phyloP scores from a whole-genome alignment of 2,888 invertebrate species.

The Mythimna ferrago region DNA sequence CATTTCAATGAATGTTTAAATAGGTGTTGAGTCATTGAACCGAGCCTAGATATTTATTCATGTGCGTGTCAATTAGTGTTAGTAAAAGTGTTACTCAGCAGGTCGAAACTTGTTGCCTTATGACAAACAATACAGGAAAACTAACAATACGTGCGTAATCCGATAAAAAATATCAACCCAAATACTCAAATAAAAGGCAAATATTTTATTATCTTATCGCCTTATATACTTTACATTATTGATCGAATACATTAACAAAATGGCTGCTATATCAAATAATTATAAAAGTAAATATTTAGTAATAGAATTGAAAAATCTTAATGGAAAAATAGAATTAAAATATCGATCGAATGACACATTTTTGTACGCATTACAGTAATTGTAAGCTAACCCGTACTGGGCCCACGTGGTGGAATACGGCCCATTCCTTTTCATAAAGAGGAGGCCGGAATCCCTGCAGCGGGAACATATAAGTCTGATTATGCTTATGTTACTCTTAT shows the following conservation, averaged over 20 bases:
- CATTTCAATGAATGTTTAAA: background rate
- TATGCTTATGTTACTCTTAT: no score
- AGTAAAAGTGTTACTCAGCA: background rate
- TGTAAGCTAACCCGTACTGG: no score
- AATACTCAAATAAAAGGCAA: conserved; percentile 22
- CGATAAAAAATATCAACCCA: conserved; percentile 9
- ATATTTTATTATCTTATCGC: conserved; percentile 39
- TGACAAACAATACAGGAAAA: background rate
- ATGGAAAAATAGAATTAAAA: no score
- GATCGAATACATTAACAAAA: conserved; percentile 18
- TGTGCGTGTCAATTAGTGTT: background rate
- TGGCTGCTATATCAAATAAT: background rate
- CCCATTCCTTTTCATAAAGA: no score
- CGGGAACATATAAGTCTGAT: no score
- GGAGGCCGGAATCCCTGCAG: no score
- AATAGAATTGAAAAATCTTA: no score
- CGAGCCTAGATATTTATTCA: background rate
- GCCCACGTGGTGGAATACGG: no score
- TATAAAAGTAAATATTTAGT: conserved; percentile 2
- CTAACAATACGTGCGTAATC: background rate
- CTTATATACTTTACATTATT: conserved; percentile 18
- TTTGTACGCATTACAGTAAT: no score
- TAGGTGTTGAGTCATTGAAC: background rate
- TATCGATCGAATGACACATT: no score
- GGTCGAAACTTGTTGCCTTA: background rate